Evolutionary conservation across 2,888 invertebrate genomes (phyloP).

Genomic region (Cinara cedri): DNA sequence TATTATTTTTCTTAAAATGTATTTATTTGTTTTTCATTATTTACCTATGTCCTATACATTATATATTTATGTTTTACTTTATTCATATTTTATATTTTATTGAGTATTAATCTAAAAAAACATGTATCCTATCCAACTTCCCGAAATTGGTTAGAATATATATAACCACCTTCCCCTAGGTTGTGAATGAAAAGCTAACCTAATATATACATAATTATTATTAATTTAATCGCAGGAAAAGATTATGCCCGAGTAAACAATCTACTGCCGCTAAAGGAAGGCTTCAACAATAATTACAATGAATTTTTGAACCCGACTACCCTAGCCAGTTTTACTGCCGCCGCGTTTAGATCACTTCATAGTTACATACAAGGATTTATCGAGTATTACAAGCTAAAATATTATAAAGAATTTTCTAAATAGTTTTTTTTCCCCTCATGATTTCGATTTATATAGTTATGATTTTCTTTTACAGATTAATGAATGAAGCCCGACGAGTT

Average conservation of each 20-base stretch:
- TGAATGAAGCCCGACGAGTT: conserved; percentile 5
- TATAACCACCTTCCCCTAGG: too few relatives aligned
- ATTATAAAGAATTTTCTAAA: too few relatives aligned
- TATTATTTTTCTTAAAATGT: too few relatives aligned
- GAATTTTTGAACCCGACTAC: conserved; percentile 70
- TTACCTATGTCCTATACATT: too few relatives aligned
- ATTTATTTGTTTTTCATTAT: too few relatives aligned
- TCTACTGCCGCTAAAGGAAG: conserved; percentile 61
- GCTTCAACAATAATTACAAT: conserved; percentile 71
- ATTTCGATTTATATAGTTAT: neutral
- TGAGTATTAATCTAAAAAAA: too few relatives aligned
- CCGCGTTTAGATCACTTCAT: conserved; percentile 76
- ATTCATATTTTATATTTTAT: too few relatives aligned
- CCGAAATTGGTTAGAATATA: too few relatives aligned
- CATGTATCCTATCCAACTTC: too few relatives aligned
- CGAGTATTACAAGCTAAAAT: neutral
- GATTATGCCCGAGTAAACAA: conserved; percentile 48
- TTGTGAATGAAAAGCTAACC: too few relatives aligned
- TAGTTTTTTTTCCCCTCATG: neutral
- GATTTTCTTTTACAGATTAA: conserved; percentile 12
- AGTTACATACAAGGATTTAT: conserved; percentile 61
- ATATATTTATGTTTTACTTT: too few relatives aligned
- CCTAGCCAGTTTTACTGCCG: conserved; percentile 73
- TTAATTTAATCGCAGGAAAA: conserved; percentile 21
- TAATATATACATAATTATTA: too few relatives aligned